These are phyloP conservation scores for Chromobotia macracanthus DNA, from an alignment of 2,797 vertebrate genomes.

Conservation along the genomic window DNA sequence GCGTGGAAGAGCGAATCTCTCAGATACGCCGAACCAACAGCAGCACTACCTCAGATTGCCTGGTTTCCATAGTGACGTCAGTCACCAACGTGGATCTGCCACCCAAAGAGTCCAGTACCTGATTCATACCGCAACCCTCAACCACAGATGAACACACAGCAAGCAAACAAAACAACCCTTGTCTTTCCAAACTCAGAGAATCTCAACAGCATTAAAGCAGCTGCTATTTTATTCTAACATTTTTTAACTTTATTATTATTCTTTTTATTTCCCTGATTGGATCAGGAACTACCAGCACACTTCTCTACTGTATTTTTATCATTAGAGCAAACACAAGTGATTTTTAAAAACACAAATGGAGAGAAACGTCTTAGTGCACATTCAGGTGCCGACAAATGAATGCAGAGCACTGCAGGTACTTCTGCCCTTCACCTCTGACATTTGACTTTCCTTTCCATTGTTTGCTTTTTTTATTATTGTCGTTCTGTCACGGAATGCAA, in stretches of 20 bases:
- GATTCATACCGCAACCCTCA: slow-evolving; percentile 68
- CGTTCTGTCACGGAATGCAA: slow-evolving; percentile 57
- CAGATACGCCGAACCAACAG: slow-evolving; percentile 84
- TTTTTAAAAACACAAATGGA: slow-evolving; percentile 49
- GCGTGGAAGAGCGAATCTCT: slow-evolving; percentile 91
- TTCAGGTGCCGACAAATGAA: slow-evolving; percentile 87
- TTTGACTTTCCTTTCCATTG: slow-evolving; percentile 52
- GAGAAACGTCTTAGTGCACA: slow-evolving; percentile 75
- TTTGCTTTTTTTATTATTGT: slow-evolving; percentile 57
- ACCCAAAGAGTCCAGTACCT: slow-evolving; percentile 94
- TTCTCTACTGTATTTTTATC: slow-evolving; percentile 83
- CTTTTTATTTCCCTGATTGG: slow-evolving; percentile 74
- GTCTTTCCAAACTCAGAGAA: slow-evolving; percentile 83
- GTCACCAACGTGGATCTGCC: slow-evolving; percentile 92
- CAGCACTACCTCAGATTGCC: slow-evolving; percentile 88
- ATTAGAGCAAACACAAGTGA: slow-evolving; percentile 52
- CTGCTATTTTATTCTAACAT: slow-evolving; percentile 90
- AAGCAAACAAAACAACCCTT: slow-evolving; percentile 52
- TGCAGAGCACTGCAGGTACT: slow-evolving; percentile 80
- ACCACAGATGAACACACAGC: slow-evolving; percentile 38
- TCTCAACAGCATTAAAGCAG: slow-evolving; percentile 83
- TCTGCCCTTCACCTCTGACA: slow-evolving; percentile 59
- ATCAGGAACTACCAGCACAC: slow-evolving; percentile 90
- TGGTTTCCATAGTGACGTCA: slow-evolving; percentile 82
- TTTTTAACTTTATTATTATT: slow-evolving; percentile 68